Evolutionary conservation across 2,797 vertebrate species (phyloP), one percentile per base, ranked within the genome.

Genomic region (Tokudaia tokunoshimensis): DNA sequence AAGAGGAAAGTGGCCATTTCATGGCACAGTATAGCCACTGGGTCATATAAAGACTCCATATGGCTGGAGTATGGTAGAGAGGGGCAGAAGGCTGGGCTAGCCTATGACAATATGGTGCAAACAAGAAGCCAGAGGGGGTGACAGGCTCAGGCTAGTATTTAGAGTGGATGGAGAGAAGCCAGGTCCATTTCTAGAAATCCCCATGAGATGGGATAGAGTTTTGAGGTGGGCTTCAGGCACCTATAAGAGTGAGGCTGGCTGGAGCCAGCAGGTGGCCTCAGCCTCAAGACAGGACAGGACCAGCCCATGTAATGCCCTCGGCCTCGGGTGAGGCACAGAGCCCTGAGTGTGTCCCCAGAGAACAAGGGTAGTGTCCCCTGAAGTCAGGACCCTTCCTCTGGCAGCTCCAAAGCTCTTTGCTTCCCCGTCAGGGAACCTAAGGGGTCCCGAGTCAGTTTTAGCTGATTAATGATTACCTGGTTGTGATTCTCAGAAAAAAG

Each of bases 191-290:
- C 87, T 78, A 31, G 57, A n/a, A 13, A n/a, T 20, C 13, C 55
- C 37, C 37, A 26, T 11, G 29, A 61, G 17, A 19, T 10, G 29
- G 17, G n/a, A 1, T 0, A 13, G 24, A n/a, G 1, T 0, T 7
- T 0, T 12, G 34, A 88, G 37, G 22, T 24, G 1, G n/a, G 44
- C 12, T 50, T 92, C 81, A 47, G 47, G n/a, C 47, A 31, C 1
- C 4, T 1, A 10, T 37, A 65, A 65, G 59, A n/a, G 24, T 61
- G 3, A 90, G 88, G 74, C 34, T 8, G 9, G 12, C 76, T 76
- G 17, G 50, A 8, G 29, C 29, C 3, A 47, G 29, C 31, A 20
- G 31, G 67, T 34, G 24, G 19, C 12, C 22, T 26, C 11, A 24
- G 29, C 9, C 11, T 31, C 11, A 9, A 91, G 2, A 24, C 41